These are phyloP conservation scores for Ondatra zibethicus DNA, from an alignment of 2,113 vertebrate species.

Conservation along the genomic window DNA sequence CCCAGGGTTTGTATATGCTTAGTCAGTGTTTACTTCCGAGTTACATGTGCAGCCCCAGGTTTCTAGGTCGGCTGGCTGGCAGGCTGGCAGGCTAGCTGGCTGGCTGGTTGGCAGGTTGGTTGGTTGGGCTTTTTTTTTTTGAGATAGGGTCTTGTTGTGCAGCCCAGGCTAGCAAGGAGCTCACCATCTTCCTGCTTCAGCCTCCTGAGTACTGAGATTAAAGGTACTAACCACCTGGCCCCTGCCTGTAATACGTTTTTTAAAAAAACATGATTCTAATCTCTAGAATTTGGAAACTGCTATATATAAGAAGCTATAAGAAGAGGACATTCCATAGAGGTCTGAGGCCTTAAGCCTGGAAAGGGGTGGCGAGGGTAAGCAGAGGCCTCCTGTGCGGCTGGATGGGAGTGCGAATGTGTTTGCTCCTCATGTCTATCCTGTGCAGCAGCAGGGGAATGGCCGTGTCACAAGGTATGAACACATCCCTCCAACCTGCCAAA, in stretches of 20 bases:
- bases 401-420: not conserved
- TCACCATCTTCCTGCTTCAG: not conserved
- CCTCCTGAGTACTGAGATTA: not conserved
- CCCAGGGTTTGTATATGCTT: not conserved
- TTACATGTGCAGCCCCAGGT: not conserved
- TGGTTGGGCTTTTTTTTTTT: not conserved
- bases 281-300: not conserved
- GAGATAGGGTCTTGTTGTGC: not conserved
- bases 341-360: not conserved
- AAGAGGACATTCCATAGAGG: too few species aligned
- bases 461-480: fast-evolving
- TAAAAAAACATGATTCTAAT: not conserved
- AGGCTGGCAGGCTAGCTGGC: not conserved
- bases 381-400: not conserved
- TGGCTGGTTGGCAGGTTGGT: not conserved
- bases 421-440: not conserved
- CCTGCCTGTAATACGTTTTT: not conserved
- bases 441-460: too few species aligned
- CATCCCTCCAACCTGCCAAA: not conserved
- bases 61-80: not conserved
- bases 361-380: not conserved
- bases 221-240: not conserved
- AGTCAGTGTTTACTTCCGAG: not conserved
- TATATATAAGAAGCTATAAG: not conserved
- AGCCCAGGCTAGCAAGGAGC: not conserved